Evolutionary conservation across 1,140 invertebrate species (phyloP).

Genomic region (Zaprionus africanus): DNA sequence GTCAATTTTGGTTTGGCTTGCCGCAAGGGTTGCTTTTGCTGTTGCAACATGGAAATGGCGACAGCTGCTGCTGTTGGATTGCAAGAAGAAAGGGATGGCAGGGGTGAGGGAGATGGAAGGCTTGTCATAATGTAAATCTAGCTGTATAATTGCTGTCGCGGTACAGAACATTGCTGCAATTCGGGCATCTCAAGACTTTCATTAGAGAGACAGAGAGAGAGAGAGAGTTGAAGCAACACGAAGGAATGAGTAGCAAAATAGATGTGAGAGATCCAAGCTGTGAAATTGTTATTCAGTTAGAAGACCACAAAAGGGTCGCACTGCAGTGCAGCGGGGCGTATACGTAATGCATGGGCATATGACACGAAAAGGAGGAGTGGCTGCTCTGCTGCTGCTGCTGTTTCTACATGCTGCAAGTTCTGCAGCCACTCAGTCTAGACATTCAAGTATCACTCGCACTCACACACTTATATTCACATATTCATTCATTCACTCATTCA

Average conservation of each 20-base stretch:
- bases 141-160: slow-evolving; percentile 43
- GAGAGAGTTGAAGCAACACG: neutral
- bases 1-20: slow-evolving; percentile 36
- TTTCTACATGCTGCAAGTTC: neutral
- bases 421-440: slow-evolving; percentile 51
- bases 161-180: slow-evolving; percentile 25
- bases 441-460: slow-evolving; percentile 41
- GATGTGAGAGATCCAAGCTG: neutral
- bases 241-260: neutral
- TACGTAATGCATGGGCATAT: slow-evolving; percentile 44
- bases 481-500: slow-evolving; percentile 11
- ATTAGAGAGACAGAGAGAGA: slow-evolving; percentile 15
- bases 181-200: slow-evolving; percentile 27
- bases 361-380: slow-evolving; percentile 14
- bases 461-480: slow-evolving; percentile 3
- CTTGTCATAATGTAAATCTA: slow-evolving; percentile 25
- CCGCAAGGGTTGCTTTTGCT: slow-evolving; percentile 47
- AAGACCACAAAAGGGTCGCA: slow-evolving; percentile 18
- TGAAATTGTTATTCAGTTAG: slow-evolving; percentile 12
- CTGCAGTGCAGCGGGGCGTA: slow-evolving; percentile 29
- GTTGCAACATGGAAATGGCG: slow-evolving; percentile 63
- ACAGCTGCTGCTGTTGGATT: slow-evolving; percentile 42
- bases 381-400: slow-evolving; percentile 1
- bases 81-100: neutral
- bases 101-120: neutral